phyloP scores from a whole-genome alignment of 1,140 invertebrate genomes.

The Saccostrea glomerata region DNA sequence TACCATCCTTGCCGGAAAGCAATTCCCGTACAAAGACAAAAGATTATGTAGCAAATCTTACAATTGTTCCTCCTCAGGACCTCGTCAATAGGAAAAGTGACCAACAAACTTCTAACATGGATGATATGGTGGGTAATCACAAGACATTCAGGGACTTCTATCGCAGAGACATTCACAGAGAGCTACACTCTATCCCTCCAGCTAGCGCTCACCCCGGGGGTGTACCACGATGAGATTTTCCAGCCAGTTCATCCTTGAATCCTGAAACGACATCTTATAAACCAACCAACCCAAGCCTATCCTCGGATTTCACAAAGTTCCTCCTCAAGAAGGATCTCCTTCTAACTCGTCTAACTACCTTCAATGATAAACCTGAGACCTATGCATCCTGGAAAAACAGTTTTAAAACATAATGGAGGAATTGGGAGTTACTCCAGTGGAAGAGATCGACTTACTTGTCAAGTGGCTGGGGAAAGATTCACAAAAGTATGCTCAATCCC shows the following conservation, averaged over 20 bases:
- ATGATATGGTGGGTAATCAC: too few relatives aligned
- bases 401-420: conserved; percentile 35
- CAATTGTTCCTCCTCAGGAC: background rate
- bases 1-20: background rate
- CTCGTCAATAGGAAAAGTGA: background rate
- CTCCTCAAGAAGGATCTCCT: conserved; percentile 42
- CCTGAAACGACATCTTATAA: background rate
- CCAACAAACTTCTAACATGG: too few relatives aligned
- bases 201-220: too few relatives aligned
- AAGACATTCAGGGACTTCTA: too few relatives aligned
- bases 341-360: background rate
- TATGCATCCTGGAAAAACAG: conserved; percentile 27
- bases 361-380: conserved; percentile 36
- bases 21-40: background rate
- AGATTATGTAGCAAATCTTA: background rate
- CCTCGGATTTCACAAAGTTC: conserved; percentile 25
- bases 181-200: too few relatives aligned
- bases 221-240: background rate
- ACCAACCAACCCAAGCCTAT: background rate
- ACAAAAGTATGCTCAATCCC: conserved; percentile 37
- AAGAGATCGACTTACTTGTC: conserved; percentile 37
- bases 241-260: background rate
- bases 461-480: conserved; percentile 35
- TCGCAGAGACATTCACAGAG: too few relatives aligned
- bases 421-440: background rate